Percentiles rank a stretch among this genome's conserved stretches.
Evolutionary conservation across 2,113 vertebrate genomes (phyloP).

Genomic region (Notechis scutatus): DNA sequence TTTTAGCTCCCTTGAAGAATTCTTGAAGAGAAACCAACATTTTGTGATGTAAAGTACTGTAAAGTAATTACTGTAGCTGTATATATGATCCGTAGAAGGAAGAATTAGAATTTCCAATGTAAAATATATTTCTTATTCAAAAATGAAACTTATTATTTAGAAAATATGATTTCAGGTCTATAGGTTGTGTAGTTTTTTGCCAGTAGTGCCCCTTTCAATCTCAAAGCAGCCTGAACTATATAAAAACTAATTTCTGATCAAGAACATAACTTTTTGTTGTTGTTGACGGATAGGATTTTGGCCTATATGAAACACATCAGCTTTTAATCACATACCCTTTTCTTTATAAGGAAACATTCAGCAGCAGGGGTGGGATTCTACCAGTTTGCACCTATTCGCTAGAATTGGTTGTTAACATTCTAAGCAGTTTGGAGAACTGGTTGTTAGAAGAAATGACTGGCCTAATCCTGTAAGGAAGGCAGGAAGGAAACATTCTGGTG

Average conservation of each 20-base stretch:
- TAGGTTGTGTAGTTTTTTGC: not conserved
- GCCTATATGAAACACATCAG: not conserved
- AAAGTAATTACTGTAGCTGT: not conserved
- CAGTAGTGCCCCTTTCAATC: not conserved
- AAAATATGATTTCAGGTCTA: not conserved
- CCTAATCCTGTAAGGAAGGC: too few relatives aligned
- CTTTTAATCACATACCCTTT: not conserved
- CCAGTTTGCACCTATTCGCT: too few relatives aligned
- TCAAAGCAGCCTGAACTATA: not conserved
- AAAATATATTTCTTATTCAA: not conserved
- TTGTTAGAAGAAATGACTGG: too few relatives aligned
- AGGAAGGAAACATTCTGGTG: too few relatives aligned
- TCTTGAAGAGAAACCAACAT: not conserved
- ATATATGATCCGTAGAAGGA: not conserved
- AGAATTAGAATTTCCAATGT: not conserved
- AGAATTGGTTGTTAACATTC: too few relatives aligned
- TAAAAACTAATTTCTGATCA: not conserved
- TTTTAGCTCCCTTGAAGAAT: not conserved
- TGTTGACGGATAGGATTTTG: not conserved
- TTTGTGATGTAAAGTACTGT: not conserved
- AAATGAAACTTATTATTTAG: not conserved
- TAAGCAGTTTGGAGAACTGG: too few relatives aligned
- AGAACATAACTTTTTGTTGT: not conserved
- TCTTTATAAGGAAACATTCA: not conserved
- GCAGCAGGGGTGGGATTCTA: too few relatives aligned